These are phyloP conservation scores for Nipponia nippon DNA, from an alignment of 2,113 vertebrate species.

Conservation along the genomic window DNA sequence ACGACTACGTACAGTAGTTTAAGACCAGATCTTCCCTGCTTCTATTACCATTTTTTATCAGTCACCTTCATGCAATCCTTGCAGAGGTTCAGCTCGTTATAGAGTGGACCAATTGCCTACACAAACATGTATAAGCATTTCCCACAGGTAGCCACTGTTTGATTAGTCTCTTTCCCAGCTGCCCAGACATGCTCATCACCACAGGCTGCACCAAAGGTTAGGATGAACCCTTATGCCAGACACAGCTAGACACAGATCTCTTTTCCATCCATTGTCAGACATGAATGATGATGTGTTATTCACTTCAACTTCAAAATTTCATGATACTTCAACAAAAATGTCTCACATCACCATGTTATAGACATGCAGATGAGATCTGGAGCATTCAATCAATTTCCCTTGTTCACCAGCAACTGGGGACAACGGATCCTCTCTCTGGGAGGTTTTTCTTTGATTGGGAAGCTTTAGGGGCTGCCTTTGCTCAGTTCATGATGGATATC, in stretches of 20 bases:
- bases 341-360: background rate
- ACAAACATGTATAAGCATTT: background rate
- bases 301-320: background rate
- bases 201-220: background rate
- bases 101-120: background rate
- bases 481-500: background rate
- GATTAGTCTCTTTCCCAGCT: background rate
- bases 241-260: background rate
- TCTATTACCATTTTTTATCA: background rate
- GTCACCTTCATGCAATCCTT: background rate
- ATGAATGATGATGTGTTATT: background rate
- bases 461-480: background rate
- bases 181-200: background rate
- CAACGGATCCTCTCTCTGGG: background rate
- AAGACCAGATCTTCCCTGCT: background rate
- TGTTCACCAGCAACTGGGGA: background rate
- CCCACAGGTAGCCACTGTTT: background rate
- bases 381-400: background rate
- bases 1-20: background rate
- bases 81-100: background rate
- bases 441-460: background rate
- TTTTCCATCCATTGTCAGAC: background rate
- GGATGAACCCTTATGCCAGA: background rate
- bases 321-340: background rate
- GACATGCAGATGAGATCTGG: background rate